Evolutionary conservation across 2,888 invertebrate genomes (phyloP).

Genomic region (Pediacus dermestoides): DNA sequence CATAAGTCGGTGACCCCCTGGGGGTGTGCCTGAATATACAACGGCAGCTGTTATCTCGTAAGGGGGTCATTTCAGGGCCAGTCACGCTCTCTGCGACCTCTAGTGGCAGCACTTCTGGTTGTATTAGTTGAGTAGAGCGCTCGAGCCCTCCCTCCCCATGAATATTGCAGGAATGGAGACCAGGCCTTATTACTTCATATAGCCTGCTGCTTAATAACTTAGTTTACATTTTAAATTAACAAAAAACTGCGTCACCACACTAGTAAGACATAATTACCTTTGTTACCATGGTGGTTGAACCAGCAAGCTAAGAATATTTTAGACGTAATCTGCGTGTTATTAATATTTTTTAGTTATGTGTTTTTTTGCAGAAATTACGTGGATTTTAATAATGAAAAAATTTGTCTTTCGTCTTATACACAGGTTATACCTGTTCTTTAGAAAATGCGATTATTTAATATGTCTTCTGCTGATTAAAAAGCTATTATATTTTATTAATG

Average conservation of each 20-base stretch:
- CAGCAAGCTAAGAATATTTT: too few relatives aligned
- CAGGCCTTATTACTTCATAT: conserved; percentile 31
- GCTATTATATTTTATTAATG: too few relatives aligned
- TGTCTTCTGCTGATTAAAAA: too few relatives aligned
- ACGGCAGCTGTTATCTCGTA: conserved; percentile 21
- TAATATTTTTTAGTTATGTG: too few relatives aligned
- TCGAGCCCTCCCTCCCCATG: conserved; percentile 24
- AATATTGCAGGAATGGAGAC: conserved; percentile 30
- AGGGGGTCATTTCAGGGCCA: conserved; percentile 22
- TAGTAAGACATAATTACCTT: conserved; percentile 20
- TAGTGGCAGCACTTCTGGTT: conserved; percentile 16
- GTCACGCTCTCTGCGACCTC: conserved; percentile 22
- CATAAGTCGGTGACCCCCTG: conserved; percentile 14
- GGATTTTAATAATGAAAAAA: too few relatives aligned
- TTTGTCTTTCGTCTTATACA: too few relatives aligned
- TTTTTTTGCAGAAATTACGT: too few relatives aligned
- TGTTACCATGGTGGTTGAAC: conserved; percentile 17
- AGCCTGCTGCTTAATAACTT: conserved; percentile 30
- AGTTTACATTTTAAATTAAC: conserved; percentile 34
- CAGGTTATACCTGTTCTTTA: too few relatives aligned
- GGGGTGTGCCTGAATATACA: background rate
- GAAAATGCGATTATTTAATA: too few relatives aligned
- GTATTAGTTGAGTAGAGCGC: conserved; percentile 15
- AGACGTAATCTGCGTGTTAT: too few relatives aligned
- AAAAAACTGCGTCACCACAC: conserved; percentile 21